Evolutionary conservation across 1,140 invertebrate genomes (phyloP), one percentile per base, ranked within the genome.

Genomic region (Heterodera carotae): DNA sequence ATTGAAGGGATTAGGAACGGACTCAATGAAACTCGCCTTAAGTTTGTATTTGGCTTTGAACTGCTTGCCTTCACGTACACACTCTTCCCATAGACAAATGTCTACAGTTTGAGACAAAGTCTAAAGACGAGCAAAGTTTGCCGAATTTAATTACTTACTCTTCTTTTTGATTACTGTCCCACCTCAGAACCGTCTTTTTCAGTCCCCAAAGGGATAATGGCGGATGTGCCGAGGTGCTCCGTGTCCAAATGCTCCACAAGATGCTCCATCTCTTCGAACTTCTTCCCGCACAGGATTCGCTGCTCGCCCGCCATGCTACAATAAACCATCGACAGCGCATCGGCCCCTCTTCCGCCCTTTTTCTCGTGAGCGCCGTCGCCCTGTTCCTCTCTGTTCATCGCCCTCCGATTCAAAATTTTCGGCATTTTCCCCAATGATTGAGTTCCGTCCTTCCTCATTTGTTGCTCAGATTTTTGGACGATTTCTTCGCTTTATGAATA

Each of bases 1-100:
- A 70, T 59, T 10, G 15, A 22, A 36, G 10, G 22, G 56, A 60
- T 15, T n/a, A n/a, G 12, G 33, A 27, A 36, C 18, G 15, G 15
- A 2, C 60, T 29, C n/a, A 76, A n/a, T n/a, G n/a, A n/a, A n/a
- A n/a, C n/a, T n/a, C n/a, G n/a, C 75, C 69, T 67, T 96, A 86
- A 99, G 91, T 90, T 99, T 99, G 90, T 99, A 99, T 90, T 99
- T 99, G 89, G 97, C 97, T 90, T 99, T 99, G 90, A 99, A 99
- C 31, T 96, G 94, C 74, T 93, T 90, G 0, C 94, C 94, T 88
- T 96, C 95, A 68, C 96, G 90, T 66, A 93, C 90, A 89, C 96
- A 98, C 53, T 93, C 93, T 85, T 95, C 92, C 95, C 95, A 97
- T 89, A 92, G 96, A 88, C 96, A 98, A 72, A 95, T 93, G 90